Percentiles rank a stretch among this genome's conserved stretches.
phyloP scores from a whole-genome alignment of 2,797 vertebrate species.

The Pristis pectinata region DNA sequence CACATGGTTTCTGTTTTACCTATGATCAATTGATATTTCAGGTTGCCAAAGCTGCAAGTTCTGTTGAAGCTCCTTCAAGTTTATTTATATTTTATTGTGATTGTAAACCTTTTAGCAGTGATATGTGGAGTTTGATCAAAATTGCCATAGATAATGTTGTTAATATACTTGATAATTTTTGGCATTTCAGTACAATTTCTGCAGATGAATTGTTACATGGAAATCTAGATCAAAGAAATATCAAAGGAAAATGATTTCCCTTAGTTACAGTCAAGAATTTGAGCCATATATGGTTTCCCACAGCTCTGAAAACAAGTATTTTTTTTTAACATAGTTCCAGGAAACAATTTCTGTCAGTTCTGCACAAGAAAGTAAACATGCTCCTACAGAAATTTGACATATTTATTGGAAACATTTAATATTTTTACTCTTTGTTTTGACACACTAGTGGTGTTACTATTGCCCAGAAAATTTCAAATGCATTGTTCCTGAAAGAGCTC shows the following conservation, averaged over 20 bases:
- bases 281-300: neutral
- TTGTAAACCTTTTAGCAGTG: neutral
- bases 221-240: neutral
- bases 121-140: neutral
- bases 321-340: neutral
- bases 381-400: neutral
- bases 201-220: neutral
- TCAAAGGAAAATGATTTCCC: neutral
- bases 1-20: neutral
- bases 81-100: neutral
- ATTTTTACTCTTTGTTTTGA: neutral
- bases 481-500: neutral
- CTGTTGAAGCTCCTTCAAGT: neutral
- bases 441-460: neutral
- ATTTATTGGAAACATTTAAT: neutral
- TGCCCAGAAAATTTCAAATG: neutral
- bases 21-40: neutral
- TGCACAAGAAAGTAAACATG: neutral
- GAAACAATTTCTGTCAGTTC: neutral
- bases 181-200: neutral
- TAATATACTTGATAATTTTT: neutral
- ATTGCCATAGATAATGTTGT: neutral
- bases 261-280: too few relatives aligned
- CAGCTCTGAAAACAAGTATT: neutral
- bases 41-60: neutral